phyloP scores from a whole-genome alignment of 2,888 invertebrate genomes.

The Zhuqinia jingwanae region DNA sequence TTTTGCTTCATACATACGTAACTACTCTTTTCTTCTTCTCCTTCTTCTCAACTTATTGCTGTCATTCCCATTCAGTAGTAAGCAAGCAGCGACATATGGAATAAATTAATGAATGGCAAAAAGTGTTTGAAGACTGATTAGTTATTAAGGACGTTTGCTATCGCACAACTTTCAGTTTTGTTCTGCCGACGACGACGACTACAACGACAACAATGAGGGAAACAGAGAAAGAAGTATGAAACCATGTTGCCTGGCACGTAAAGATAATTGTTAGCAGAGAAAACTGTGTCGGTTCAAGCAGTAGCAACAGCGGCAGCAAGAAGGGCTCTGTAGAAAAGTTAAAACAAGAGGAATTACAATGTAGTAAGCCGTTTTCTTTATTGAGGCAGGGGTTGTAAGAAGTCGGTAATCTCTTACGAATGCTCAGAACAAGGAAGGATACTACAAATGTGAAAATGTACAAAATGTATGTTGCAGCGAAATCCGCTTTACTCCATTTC shows the following conservation, averaged over 20 bases:
- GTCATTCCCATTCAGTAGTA: neutral
- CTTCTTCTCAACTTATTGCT: neutral
- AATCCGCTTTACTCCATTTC: no score
- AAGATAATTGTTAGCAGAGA: neutral
- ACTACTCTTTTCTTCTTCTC: no score
- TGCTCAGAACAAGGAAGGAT: no score
- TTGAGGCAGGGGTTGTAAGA: no score
- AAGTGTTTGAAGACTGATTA: slow-evolving; percentile 53
- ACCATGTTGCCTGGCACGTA: neutral
- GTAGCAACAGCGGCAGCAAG: no score
- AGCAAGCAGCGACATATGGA: neutral
- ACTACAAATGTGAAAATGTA: no score
- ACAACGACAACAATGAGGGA: neutral
- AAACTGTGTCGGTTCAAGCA: neutral
- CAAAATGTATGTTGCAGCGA: no score
- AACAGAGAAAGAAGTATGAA: neutral
- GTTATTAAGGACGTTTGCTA: slow-evolving; percentile 58
- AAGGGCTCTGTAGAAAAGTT: no score
- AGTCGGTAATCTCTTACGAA: no score
- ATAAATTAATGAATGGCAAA: slow-evolving; percentile 43
- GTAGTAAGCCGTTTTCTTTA: no score
- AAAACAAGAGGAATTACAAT: no score
- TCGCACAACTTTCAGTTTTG: slow-evolving; percentile 30
- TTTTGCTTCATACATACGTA: no score
- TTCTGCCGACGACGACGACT: neutral